Percentiles rank a stretch among this genome's conserved stretches.
phyloP scores from a whole-genome alignment of 92 coral and sea anemone species.

The Palythoa caribaeorum region DNA sequence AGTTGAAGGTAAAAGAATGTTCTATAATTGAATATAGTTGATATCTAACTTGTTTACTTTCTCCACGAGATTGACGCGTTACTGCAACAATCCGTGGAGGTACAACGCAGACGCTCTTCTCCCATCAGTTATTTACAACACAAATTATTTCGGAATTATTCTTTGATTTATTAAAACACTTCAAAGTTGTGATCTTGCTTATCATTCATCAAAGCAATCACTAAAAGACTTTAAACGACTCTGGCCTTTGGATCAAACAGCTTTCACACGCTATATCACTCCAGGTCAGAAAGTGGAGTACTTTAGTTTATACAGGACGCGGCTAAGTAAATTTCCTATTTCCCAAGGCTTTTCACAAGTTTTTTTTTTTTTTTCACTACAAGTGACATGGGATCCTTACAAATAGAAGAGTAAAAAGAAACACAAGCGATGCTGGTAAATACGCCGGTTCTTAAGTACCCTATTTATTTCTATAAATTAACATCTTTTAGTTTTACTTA shows the following conservation, averaged over 20 bases:
- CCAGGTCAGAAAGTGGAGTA: background rate
- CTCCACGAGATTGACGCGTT: slow-evolving; percentile 14
- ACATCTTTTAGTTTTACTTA: background rate
- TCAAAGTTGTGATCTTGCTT: background rate
- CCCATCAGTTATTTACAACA: background rate
- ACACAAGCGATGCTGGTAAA: background rate
- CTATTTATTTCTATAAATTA: slow-evolving; percentile 1
- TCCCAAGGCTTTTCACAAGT: too few species aligned
- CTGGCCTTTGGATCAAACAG: background rate
- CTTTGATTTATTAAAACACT: background rate
- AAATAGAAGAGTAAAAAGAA: slow-evolving; percentile 4
- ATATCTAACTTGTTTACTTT: slow-evolving; percentile 36
- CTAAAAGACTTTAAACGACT: background rate
- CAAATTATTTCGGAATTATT: background rate
- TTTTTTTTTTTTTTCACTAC: background rate
- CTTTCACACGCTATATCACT: background rate
- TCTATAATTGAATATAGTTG: background rate
- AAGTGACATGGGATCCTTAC: background rate
- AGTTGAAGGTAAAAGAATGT: slow-evolving; percentile 8
- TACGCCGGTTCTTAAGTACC: slow-evolving; percentile 15
- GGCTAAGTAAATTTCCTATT: background rate
- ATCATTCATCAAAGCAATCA: background rate
- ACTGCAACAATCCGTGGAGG: background rate
- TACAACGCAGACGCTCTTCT: background rate
- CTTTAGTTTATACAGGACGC: background rate